These are phyloP conservation scores for Spilarctia lutea DNA, from an alignment of 2,888 invertebrate genomes.

Conservation along the genomic window DNA sequence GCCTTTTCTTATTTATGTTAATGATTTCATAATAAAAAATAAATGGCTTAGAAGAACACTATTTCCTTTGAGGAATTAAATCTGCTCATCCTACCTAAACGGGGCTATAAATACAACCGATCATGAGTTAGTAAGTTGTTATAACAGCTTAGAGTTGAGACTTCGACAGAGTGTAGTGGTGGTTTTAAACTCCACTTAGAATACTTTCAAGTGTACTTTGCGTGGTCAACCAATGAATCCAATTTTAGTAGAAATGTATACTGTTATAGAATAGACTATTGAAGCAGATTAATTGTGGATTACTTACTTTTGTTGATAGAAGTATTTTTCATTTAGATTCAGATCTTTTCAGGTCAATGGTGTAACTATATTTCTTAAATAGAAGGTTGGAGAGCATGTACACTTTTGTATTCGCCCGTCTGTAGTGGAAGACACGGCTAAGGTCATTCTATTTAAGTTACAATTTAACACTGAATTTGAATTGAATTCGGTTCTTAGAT, in stretches of 20 bases:
- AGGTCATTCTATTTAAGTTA: background rate
- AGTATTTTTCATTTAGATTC: too few relatives aligned
- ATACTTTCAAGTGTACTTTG: conserved; percentile 1
- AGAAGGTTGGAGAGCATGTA: background rate
- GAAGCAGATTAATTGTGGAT: background rate
- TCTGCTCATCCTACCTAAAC: background rate
- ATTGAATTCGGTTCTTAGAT: background rate
- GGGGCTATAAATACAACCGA: background rate
- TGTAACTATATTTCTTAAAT: too few relatives aligned
- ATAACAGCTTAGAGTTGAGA: background rate
- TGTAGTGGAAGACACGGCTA: background rate
- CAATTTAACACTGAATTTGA: background rate
- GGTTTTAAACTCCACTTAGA: background rate
- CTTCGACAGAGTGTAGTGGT: background rate
- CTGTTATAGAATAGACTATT: background rate
- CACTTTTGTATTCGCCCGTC: background rate
- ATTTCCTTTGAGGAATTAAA: background rate
- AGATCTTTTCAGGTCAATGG: background rate
- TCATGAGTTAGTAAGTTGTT: background rate
- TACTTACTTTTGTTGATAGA: background rate
- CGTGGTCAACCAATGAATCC: background rate
- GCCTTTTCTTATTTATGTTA: too few relatives aligned
- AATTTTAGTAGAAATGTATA: background rate
- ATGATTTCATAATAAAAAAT: background rate
- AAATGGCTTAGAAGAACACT: background rate